Base-by-base conservation (phyloP, 2,797 vertebrate genomes). In the Poeciliopsis gracilis region DNA sequence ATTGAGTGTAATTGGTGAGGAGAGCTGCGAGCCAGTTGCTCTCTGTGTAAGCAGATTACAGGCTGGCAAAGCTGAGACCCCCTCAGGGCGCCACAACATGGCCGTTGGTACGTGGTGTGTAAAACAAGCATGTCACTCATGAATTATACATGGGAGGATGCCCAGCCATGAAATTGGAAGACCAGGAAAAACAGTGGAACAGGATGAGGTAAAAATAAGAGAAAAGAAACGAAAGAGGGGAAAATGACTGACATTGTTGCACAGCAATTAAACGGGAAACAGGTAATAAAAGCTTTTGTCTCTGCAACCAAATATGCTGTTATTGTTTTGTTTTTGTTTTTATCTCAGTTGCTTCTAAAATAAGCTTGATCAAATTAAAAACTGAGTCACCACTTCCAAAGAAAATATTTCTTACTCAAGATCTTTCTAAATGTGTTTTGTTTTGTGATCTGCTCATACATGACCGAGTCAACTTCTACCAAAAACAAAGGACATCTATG, bases 81-180 rank as follows among this genome's bases (percentile, higher is more conserved):
- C 91, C 90, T 86, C 78, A 85, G 92, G 92, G 91, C 51, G 38
- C 78, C 85, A 77, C 87, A 90, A 93, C 88, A 91, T 90, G 88
- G 88, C 83, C 86, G 91, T 87, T 85, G 87, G 84, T 93, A 91
- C 90, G 90, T 85, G 92, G 91, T 86, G 89, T 94, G 93, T 94
- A 92, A 92, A 94, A 93, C 92, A 94, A 95, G 93, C 88, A 78
- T 93, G 94, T 90, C 83, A 76, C 84, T 90, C 87, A 94, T 95
- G 94, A 94, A 95, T 95, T 93, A 95, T 89, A 92, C 94, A 95
- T 92, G 84, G 88, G 80, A 84, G 81, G 77, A 93, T 89, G 90
- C 83, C 87, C 87, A 82, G 84, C 83, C 86, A 92, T 93, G 87
- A 93, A 93, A 94, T 86, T 90, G 87, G 85, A 78, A 87, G 83